Conservation (phyloP, 2,888 invertebrate genomes). For the Drosophila atroscutellata region DNA sequence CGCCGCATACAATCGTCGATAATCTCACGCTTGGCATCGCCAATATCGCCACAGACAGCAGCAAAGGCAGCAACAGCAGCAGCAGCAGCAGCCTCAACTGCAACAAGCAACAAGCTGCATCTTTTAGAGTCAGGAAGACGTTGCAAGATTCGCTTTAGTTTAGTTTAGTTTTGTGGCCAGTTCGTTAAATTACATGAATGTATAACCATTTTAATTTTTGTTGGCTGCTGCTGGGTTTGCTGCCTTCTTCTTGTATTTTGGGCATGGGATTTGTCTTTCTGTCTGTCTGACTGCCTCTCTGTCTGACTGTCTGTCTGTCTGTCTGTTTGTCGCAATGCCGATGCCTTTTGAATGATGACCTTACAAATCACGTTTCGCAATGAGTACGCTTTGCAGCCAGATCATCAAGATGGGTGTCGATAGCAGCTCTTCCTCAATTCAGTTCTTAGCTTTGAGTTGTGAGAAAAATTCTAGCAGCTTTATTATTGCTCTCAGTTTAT, state of each 20-base stretch:
- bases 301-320: slow-evolving; percentile 11
- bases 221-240: slow-evolving; percentile 23
- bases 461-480: slow-evolving; percentile 37
- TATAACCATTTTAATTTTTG: slow-evolving; percentile 78
- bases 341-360: slow-evolving; percentile 83
- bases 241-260: slow-evolving; percentile 4
- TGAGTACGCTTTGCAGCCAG: slow-evolving; percentile 52
- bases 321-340: slow-evolving; percentile 35
- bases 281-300: slow-evolving; percentile 3
- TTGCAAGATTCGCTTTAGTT: slow-evolving; percentile 56
- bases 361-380: slow-evolving; percentile 83
- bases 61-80: slow-evolving; percentile 17
- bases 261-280: slow-evolving; percentile 24
- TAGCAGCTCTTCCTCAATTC: slow-evolving; percentile 42
- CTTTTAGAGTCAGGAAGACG: slow-evolving; percentile 30
- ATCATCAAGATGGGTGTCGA: slow-evolving; percentile 79
- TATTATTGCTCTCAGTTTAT: no score
- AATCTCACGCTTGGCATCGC: slow-evolving; percentile 80
- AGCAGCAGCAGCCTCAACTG: slow-evolving; percentile 34
- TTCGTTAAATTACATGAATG: slow-evolving; percentile 81
- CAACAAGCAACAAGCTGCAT: slow-evolving; percentile 22
- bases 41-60: slow-evolving; percentile 70
- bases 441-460: slow-evolving; percentile 40
- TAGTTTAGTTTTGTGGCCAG: slow-evolving; percentile 75
- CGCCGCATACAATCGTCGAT: slow-evolving; percentile 81